Conservation (phyloP, 2,113 vertebrate genomes). For the Oreochromis niloticus region DNA sequence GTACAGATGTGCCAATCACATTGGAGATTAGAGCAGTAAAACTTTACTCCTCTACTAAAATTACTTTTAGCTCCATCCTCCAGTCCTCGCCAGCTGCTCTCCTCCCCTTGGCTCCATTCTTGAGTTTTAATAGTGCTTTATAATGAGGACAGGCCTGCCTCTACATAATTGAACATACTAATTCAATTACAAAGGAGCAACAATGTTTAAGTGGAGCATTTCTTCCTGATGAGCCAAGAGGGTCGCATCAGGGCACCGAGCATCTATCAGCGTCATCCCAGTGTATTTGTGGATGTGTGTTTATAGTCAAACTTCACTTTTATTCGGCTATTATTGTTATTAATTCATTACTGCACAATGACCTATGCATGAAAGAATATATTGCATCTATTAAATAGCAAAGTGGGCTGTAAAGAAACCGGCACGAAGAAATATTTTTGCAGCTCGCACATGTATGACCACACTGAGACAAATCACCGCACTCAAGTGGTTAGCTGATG, state of each 20-base stretch:
- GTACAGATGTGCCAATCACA: constrained; percentile 13
- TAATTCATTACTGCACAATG: background rate
- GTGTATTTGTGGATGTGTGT: background rate
- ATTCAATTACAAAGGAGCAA: constrained; percentile 69
- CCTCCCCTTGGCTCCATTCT: constrained; percentile 20
- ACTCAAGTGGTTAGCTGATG: background rate
- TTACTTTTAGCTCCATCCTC: background rate
- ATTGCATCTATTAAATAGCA: background rate
- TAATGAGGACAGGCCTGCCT: constrained; percentile 62
- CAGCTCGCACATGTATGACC: background rate
- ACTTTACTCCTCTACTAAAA: constrained; percentile 31
- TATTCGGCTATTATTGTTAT: background rate
- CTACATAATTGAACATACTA: constrained; percentile 64
- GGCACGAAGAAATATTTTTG: background rate
- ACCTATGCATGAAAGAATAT: background rate
- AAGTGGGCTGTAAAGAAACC: background rate
- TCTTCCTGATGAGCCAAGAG: constrained; percentile 51
- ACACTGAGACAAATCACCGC: background rate
- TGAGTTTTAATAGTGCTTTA: constrained; percentile 49
- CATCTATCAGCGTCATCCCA: background rate
- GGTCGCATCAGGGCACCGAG: constrained; percentile 35
- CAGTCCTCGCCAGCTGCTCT: background rate
- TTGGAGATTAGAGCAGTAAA: constrained; percentile 9
- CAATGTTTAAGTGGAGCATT: constrained; percentile 67
- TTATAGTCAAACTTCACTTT: background rate